Conservation (phyloP, 2,888 invertebrate species). For the Synergus umbraculus region DNA sequence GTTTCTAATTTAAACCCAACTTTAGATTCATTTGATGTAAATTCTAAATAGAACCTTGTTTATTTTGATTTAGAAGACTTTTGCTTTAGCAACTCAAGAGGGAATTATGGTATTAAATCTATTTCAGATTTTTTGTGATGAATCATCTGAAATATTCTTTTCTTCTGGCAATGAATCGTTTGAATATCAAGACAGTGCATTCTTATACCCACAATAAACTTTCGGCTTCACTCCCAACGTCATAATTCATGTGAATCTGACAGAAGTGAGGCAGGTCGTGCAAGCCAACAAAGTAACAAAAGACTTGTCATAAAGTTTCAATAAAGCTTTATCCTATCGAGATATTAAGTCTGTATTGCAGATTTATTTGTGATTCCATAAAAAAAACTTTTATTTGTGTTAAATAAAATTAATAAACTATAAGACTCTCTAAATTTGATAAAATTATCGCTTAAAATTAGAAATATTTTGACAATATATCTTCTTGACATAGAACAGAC, state of each 20-base stretch:
- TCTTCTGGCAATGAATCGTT: constrained; percentile 21
- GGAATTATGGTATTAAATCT: constrained; percentile 12
- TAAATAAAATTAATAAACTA: neutral
- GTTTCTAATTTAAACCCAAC: neutral
- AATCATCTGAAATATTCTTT: constrained; percentile 28
- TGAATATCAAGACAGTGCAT: constrained; percentile 35
- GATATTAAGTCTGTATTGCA: neutral
- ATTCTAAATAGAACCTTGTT: neutral
- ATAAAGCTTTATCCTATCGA: neutral
- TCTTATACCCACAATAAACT: constrained; percentile 26
- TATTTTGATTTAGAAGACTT: neutral
- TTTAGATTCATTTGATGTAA: neutral
- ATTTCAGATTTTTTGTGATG: constrained; percentile 6
- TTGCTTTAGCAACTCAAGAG: neutral
- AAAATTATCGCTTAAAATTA: neutral
- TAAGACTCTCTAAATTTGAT: neutral
- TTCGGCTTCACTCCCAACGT: constrained; percentile 36
- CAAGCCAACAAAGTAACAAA: constrained; percentile 58
- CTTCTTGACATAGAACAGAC: no score
- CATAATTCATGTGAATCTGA: constrained; percentile 62
- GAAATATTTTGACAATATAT: neutral
- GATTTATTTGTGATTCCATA: neutral
- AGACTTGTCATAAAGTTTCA: constrained; percentile 37
- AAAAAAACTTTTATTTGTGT: neutral
- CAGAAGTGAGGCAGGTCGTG: constrained; percentile 66